A percentile compares a stretch with the other conserved stretches of the same genome.
phyloP scores from a whole-genome alignment of 2,797 vertebrate genomes.

The Falco cherrug region DNA sequence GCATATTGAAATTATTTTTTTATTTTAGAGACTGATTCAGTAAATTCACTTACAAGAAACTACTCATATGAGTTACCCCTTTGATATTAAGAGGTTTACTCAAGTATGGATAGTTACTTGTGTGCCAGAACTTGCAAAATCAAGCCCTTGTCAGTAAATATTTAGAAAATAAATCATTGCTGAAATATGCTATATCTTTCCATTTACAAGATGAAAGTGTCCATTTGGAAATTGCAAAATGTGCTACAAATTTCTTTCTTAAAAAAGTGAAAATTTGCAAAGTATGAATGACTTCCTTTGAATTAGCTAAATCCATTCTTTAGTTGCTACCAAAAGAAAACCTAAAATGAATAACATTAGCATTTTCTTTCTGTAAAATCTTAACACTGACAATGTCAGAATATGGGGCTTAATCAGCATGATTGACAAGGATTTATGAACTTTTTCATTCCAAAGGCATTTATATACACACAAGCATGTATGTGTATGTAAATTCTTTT shows the following conservation, averaged over 20 bases:
- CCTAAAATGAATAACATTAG: constrained; percentile 39
- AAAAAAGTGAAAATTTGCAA: constrained; percentile 3
- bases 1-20: constrained; percentile 24
- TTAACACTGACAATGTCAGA: constrained; percentile 58
- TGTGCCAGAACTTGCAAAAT: background rate
- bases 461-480: constrained; percentile 62
- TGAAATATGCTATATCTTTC: background rate
- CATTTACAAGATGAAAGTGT: background rate
- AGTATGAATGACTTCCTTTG: constrained; percentile 42
- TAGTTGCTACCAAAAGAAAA: constrained; percentile 30
- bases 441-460: constrained; percentile 65
- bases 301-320: constrained; percentile 55
- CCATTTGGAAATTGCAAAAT: background rate
- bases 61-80: background rate
- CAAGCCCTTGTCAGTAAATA: background rate
- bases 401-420: constrained; percentile 60
- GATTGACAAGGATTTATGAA: constrained; percentile 52
- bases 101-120: background rate
- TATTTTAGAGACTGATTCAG: background rate
- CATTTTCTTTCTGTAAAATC: constrained; percentile 53
- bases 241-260: constrained; percentile 2
- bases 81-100: background rate
- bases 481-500: constrained; percentile 70
- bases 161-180: background rate
- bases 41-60: background rate